Base-by-base conservation (phyloP, 2,113 vertebrate species). In the Montifringilla adamsi region DNA sequence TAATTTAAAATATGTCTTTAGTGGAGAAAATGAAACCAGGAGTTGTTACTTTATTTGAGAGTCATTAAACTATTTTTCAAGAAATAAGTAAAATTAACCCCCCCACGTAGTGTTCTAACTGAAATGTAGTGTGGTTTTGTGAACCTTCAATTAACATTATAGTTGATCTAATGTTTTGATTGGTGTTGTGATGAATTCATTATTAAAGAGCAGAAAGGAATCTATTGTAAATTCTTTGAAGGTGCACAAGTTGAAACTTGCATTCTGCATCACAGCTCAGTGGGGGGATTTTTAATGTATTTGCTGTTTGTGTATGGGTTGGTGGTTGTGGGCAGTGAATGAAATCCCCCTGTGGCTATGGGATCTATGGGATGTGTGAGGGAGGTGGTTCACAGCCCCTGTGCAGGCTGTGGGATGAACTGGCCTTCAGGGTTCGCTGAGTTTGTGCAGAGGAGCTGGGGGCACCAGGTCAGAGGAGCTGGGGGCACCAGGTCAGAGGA, bases 321-420 rank as follows among this genome's bases (percentile, higher is more conserved):
- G 75, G 43, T 84, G 76, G 47, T 39, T 94, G 84, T 75, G 90
- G 92, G 85, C 93, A 91, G 72, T 44, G 75, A 69, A 15, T 55
- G 58, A 80, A 87, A 67, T 83, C 55, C 13, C 76, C 85, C 83
- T 9, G 39, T 39, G 69, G 89, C 70, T 83, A 0, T 37, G 60
- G 77, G 73, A 31, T 78, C 62, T 44, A 0, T 28, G 86, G 68
- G 52, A 3, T 67, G 59, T 73, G 53, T 31, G 21, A 4, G 74
- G 95, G 64, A 84, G 77, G 52, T 41, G 77, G 37, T 14, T 72
- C 35, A 2, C 13, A 55, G 76, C 19, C 39, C 10, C 2, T 26
- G 37, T 43, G 64, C 62, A 63, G 77, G 87, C 7, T 68, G 67
- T 44, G 17, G 44, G 73, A 16, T 53, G 53, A 52, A 4, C 46